Evolutionary conservation across 2,888 invertebrate species (phyloP).

Genomic region (Scaptomyza cyrtandrae): DNA sequence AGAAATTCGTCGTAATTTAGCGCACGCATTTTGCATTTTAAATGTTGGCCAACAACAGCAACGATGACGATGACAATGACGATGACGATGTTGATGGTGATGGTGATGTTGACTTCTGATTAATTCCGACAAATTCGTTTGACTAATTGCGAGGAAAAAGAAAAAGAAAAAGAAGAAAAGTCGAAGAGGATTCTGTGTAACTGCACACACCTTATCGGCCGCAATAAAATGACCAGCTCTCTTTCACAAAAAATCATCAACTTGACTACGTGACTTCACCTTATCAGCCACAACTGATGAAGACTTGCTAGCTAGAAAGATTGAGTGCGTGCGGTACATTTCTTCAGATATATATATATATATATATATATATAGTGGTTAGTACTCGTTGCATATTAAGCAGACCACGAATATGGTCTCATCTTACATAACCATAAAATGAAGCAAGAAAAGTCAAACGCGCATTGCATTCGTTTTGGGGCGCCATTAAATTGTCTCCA

Average conservation of each 20-base stretch:
- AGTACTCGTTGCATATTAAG: constrained; percentile 66
- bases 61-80: neutral
- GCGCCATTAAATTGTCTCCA: constrained; percentile 46
- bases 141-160: constrained; percentile 78
- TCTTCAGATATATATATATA: constrained; percentile 60
- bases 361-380: neutral
- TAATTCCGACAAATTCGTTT: constrained; percentile 81
- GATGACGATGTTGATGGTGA: constrained; percentile 7
- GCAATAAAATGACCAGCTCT: constrained; percentile 67
- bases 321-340: constrained; percentile 18
- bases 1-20: constrained; percentile 82
- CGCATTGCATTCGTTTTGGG: constrained; percentile 60
- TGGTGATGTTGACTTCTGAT: constrained; percentile 72
- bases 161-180: neutral
- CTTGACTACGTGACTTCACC: constrained; percentile 67
- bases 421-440: constrained; percentile 48
- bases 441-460: constrained; percentile 16
- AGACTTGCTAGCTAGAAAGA: constrained; percentile 11
- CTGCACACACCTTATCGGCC: constrained; percentile 66
- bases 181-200: constrained; percentile 60
- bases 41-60: constrained; percentile 36
- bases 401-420: constrained; percentile 45
- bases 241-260: constrained; percentile 65
- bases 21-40: constrained; percentile 84
- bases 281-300: constrained; percentile 54